Conservation (phyloP, 2,797 vertebrate genomes). For the Chaenodraco wilsoni region DNA sequence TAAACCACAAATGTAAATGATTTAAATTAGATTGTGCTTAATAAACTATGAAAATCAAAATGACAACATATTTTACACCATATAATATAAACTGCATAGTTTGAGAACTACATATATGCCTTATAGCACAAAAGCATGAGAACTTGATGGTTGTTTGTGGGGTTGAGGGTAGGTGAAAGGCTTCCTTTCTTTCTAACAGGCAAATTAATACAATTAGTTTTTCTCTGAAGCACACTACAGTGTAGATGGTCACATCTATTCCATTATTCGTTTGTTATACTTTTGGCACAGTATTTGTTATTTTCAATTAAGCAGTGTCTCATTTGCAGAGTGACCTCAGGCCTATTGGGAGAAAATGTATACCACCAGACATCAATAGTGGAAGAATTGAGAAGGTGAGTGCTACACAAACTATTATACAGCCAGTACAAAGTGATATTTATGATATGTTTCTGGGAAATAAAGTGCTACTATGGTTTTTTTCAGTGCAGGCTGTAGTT, state of each 20-base stretch:
- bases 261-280: not conserved
- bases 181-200: not conserved
- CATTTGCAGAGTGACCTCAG: conserved; percentile 94
- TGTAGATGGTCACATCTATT: not conserved
- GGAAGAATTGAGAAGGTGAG: conserved; percentile 95
- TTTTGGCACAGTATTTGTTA: not conserved
- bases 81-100: not conserved
- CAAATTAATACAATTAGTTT: not conserved
- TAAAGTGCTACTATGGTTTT: fast-evolving
- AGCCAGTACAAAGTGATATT: not conserved
- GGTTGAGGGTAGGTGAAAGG: not conserved
- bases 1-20: not conserved
- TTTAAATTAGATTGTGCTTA: not conserved
- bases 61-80: not conserved
- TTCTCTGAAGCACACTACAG: not conserved
- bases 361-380: conserved; percentile 94
- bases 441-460: not conserved
- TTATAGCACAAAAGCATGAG: not conserved
- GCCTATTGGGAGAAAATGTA: conserved; percentile 91
- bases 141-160: not conserved
- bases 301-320: conserved; percentile 33
- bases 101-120: not conserved
- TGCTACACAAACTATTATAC: not conserved
- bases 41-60: not conserved
- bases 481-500: not conserved